Conservation (phyloP, 2,113 vertebrate genomes). For the Phasianus colchicus region DNA sequence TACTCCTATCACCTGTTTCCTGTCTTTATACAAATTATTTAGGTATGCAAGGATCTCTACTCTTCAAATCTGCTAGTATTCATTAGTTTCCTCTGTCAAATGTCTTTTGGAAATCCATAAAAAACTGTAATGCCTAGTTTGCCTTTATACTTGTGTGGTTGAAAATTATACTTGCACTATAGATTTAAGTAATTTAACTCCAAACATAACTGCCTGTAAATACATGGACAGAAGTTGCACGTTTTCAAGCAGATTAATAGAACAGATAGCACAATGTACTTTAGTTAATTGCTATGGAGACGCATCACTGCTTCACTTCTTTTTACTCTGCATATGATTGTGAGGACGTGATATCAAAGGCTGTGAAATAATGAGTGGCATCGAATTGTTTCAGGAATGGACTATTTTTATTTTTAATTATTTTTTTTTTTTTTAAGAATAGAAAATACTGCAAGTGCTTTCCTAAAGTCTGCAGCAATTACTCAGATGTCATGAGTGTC, state of each 20-base stretch:
- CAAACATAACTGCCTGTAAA: not conserved
- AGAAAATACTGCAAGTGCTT: not conserved
- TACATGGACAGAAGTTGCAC: not conserved
- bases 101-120: not conserved
- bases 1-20: not conserved
- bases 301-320: not conserved
- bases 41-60: not conserved
- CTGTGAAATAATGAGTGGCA: not conserved
- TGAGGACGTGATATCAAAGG: not conserved
- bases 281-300: not conserved
- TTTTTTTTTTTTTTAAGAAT: not conserved
- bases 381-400: not conserved
- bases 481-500: not conserved
- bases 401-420: not conserved
- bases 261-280: not conserved
- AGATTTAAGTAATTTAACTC: not conserved
- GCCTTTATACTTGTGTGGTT: not conserved
- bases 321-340: not conserved
- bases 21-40: not conserved
- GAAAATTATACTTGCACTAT: not conserved
- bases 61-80: not conserved
- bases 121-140: not conserved
- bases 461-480: not conserved
- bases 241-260: not conserved
- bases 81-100: not conserved